Percentiles rank a stretch among this genome's conserved stretches.
phyloP scores from a whole-genome alignment of 2,113 vertebrate species.

The Heloderma charlesbogerti region DNA sequence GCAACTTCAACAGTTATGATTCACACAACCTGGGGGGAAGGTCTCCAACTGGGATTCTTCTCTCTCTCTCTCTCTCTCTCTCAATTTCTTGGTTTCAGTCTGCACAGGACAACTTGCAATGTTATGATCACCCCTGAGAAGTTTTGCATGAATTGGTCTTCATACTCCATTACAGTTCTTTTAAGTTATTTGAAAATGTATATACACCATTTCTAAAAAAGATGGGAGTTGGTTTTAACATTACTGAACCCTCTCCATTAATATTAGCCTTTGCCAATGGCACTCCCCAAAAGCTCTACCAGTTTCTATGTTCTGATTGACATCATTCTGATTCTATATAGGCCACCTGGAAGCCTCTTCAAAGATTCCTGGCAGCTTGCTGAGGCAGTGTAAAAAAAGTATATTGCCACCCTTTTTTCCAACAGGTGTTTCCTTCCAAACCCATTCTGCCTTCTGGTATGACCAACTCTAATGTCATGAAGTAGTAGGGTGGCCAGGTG shows the following conservation, averaged over 20 bases:
- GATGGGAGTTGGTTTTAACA: conserved; percentile 41
- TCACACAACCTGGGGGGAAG: not conserved
- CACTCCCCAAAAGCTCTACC: conserved; percentile 46
- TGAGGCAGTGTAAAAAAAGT: conserved; percentile 53
- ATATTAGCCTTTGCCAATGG: conserved; percentile 58
- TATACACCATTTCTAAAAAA: conserved; percentile 40
- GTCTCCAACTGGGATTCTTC: not conserved
- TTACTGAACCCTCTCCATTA: conserved; percentile 57
- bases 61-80: no score
- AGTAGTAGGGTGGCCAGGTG: not conserved
- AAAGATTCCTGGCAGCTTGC: conserved; percentile 78
- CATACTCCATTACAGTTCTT: not conserved
- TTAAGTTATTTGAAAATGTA: not conserved
- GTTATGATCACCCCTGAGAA: not conserved
- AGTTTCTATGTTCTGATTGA: conserved; percentile 72
- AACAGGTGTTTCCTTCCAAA: conserved; percentile 76
- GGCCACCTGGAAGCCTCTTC: conserved; percentile 75
- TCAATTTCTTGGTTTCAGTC: not conserved
- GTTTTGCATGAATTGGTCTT: not conserved
- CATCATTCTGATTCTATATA: conserved; percentile 77
- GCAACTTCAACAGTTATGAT: not conserved
- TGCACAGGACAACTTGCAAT: not conserved
- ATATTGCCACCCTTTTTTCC: conserved; percentile 77
- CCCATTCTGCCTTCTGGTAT: conserved; percentile 55
- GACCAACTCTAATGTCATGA: not conserved